Evolutionary conservation across 2,888 invertebrate genomes (phyloP), one percentile per base, ranked within the genome.

Genomic region (Limnephilus rhombicus): DNA sequence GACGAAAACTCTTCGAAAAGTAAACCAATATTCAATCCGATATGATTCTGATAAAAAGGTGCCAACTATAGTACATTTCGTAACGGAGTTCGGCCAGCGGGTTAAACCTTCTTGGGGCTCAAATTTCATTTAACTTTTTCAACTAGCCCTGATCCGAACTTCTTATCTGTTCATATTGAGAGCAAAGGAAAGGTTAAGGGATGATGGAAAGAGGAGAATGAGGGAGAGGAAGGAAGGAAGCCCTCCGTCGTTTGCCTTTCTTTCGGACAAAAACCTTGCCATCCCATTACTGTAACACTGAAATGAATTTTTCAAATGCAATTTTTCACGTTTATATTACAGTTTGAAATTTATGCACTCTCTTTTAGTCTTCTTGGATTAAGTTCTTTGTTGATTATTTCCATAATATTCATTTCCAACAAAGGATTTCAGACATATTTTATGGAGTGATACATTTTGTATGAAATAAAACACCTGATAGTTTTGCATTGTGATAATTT

Each of bases 61-160:
- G 68, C 68, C 68, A 68, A 68, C 68, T n/a, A 7, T 7, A 68
- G 7, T 24, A 68, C 24, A 68, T 68, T 68, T n/a, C 68, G 68
- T n/a, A 68, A 68, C 68, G 68, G 68, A 68, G 68, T 9, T 68
- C 68, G 68, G 68, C 68, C 68, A 68, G 24, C 68, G 24, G 24
- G 24, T 68, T 68, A 68, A 24, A 68, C 68, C 83, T 83, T 41
- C 81, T 13, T 45, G 34, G 80, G 90, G 86, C 89, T 91, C 91
- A 86, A 91, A 92, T 92, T 92, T 91, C 92, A 92, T 92, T 92
- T 91, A 92, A 91, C 91, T 91, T 91, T 90, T 91, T 92, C 53
- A 24, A 83, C 31, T 49, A 34, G 9, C 68, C 37, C 45, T 53
- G 85, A 90, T 53, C 49, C n/a, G 24, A 83, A 90, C 83, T 90